Conservation (phyloP, 2,797 vertebrate species). For the Sebastiscus albofasciatus region DNA sequence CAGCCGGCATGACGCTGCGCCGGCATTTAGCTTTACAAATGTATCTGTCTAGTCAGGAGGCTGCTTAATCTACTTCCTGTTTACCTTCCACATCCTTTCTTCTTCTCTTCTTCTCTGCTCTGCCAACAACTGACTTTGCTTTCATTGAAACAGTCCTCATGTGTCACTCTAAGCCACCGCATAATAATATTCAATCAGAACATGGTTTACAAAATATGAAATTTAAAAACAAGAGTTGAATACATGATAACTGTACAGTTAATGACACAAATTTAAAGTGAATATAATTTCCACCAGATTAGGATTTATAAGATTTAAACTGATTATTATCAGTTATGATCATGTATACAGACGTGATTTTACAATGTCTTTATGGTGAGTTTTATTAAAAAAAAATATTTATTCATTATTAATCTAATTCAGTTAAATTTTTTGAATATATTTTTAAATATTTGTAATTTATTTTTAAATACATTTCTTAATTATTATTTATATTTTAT, state of each 20-base stretch:
- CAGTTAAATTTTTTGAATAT: no score
- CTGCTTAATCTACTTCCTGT: slow-evolving; percentile 38
- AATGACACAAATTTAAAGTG: not conserved
- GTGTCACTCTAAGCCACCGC: not conserved
- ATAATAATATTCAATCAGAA: slow-evolving; percentile 19
- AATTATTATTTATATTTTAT: no score
- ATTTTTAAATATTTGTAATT: no score
- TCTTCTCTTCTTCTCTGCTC: not conserved
- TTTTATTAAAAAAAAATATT: not conserved
- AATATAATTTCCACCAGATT: no score
- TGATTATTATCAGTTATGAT: no score
- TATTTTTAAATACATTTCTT: no score
- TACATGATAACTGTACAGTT: not conserved
- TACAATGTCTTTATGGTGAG: no score
- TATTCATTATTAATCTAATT: no score
- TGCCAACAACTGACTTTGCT: not conserved
- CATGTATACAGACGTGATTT: no score
- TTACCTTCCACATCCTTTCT: slow-evolving; percentile 15
- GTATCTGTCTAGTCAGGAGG: not conserved
- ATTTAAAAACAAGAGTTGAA: not conserved
- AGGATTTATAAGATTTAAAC: no score
- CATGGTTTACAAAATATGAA: slow-evolving; percentile 1
- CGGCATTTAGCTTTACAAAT: slow-evolving; percentile 44
- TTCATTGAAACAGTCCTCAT: slow-evolving; percentile 15
- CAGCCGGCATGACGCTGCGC: slow-evolving; percentile 38